Percentiles rank a stretch among this genome's conserved stretches.
Conservation (phyloP, 2,113 vertebrate genomes). For the Peromyscus maniculatus region DNA sequence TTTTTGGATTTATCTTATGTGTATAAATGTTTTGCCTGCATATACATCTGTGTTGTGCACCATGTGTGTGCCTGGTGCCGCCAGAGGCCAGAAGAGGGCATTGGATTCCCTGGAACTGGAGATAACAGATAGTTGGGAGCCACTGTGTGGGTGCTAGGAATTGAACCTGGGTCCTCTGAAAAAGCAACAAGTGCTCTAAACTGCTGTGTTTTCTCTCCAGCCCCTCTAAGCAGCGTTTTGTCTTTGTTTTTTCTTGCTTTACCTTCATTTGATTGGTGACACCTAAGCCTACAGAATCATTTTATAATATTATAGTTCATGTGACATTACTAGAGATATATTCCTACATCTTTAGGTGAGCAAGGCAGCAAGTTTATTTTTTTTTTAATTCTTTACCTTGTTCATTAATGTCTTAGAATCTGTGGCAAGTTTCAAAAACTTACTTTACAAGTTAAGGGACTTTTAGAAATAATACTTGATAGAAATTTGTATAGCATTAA, state of each 20-base stretch:
- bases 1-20: neutral
- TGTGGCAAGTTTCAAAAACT: constrained; percentile 4
- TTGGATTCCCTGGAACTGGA: neutral
- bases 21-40: neutral
- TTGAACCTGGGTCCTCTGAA: neutral
- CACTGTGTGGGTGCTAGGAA: neutral
- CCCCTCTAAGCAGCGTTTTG: no score
- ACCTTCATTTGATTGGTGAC: constrained; percentile 38
- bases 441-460: constrained; percentile 46
- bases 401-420: constrained; percentile 40
- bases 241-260: constrained; percentile 32
- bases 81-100: neutral
- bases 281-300: neutral
- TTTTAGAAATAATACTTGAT: constrained; percentile 42
- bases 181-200: neutral
- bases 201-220: neutral
- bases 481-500: constrained; percentile 52
- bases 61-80: neutral
- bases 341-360: neutral
- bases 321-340: neutral
- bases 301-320: neutral
- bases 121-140: neutral
- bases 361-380: constrained; percentile 29
- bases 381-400: constrained; percentile 68
- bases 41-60: neutral